A percentile compares a stretch with the other conserved stretches of the same genome.
These are phyloP conservation scores for Hypocryptadius cinnamomeus DNA, from an alignment of 2,113 vertebrate genomes.

Conservation along the genomic window DNA sequence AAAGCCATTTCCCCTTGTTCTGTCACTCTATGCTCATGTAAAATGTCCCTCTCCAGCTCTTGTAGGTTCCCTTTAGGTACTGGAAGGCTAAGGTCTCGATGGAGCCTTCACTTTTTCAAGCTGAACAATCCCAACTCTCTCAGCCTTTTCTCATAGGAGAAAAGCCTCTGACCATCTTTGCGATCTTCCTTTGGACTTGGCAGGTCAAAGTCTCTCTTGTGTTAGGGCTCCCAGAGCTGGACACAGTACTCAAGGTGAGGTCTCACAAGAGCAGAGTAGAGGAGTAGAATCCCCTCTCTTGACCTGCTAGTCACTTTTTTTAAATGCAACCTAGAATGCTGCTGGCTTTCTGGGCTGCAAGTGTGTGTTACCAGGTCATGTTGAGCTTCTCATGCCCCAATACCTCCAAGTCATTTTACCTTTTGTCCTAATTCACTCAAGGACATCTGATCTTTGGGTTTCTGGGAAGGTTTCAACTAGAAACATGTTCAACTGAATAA, in stretches of 20 bases:
- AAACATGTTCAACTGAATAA: background rate
- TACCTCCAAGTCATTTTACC: background rate
- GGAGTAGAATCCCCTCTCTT: background rate
- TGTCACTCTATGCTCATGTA: background rate
- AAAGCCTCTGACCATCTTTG: background rate
- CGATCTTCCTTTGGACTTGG: background rate
- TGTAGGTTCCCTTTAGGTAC: background rate
- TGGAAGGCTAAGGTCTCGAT: background rate
- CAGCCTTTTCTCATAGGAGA: background rate
- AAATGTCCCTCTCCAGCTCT: background rate
- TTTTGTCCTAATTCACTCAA: background rate
- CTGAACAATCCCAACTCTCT: background rate
- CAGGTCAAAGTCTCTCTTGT: background rate
- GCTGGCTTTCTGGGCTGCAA: background rate
- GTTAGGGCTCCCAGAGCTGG: background rate
- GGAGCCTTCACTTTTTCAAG: background rate
- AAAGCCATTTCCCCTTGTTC: background rate
- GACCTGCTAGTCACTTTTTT: background rate
- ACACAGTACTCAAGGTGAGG: background rate
- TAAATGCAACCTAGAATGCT: too few species aligned
- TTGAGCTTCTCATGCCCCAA: background rate
- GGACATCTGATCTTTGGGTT: background rate
- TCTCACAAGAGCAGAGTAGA: background rate
- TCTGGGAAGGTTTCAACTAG: background rate
- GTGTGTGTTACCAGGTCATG: background rate